A percentile compares a stretch with the other conserved stretches of the same genome.
Conservation (phyloP, 2,888 invertebrate species). For the Parapristionchus giblindavisi region DNA sequence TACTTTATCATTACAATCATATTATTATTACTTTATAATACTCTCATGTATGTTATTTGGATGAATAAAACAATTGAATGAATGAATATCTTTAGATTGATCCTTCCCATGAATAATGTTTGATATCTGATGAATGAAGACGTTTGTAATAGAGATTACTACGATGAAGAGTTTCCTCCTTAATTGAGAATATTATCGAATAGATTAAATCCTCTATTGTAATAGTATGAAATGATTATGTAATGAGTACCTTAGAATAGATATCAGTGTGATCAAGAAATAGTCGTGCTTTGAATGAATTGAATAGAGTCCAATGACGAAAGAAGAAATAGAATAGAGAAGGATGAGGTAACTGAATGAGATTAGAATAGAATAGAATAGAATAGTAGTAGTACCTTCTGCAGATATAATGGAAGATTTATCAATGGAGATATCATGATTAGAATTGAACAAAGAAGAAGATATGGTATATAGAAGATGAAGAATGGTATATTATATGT, state of each 20-base stretch:
- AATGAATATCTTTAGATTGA: no score
- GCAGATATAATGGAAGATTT: not conserved
- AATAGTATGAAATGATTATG: not conserved
- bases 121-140: conserved; percentile 3
- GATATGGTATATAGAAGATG: conserved; percentile 17
- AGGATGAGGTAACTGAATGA: conserved; percentile 56
- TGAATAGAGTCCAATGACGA: conserved; percentile 66
- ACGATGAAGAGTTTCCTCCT: conserved; percentile 16
- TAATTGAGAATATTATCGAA: not conserved
- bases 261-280: conserved; percentile 45
- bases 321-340: conserved; percentile 60
- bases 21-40: no score
- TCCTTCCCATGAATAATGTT: conserved; percentile 28
- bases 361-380: not conserved
- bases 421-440: not conserved
- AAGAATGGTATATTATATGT: conserved; percentile 26
- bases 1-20: no score
- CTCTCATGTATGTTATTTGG: no score
- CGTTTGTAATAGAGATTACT: conserved; percentile 1
- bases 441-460: conserved; percentile 17
- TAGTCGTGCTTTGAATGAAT: conserved; percentile 53
- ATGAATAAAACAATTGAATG: no score
- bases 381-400: not conserved
- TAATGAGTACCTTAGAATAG: conserved; percentile 5
- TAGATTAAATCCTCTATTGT: not conserved